Conservation (phyloP, 2,113 vertebrate genomes). For the Actenoides hombroni region DNA sequence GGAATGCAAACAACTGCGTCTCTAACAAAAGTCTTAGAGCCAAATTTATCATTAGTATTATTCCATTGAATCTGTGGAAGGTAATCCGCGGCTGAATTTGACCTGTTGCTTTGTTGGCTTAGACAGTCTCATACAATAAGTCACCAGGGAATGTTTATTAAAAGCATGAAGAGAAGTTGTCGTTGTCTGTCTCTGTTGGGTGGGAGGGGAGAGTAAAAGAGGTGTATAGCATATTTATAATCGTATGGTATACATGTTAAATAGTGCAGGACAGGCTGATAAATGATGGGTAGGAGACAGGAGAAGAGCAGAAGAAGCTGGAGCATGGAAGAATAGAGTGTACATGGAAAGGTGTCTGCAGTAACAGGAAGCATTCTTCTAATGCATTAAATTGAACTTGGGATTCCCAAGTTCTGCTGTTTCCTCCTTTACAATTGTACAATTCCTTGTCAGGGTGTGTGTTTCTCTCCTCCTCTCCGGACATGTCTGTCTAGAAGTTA, state of each 20-base stretch:
- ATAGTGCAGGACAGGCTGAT: not conserved
- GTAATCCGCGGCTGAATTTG: not conserved
- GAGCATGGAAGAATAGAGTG: not conserved
- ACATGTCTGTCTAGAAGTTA: not conserved
- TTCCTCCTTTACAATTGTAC: not conserved
- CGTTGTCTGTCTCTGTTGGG: not conserved
- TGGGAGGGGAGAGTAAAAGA: not conserved
- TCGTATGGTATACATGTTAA: not conserved
- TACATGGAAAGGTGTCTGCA: not conserved
- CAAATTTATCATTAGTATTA: not conserved
- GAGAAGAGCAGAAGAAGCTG: not conserved
- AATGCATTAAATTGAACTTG: not conserved
- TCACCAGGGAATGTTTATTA: not conserved
- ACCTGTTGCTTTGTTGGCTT: conserved; percentile 15
- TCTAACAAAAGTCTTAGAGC: not conserved
- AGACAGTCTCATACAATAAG: not conserved
- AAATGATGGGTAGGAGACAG: not conserved
- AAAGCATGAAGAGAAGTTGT: not conserved
- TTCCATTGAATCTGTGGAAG: not conserved
- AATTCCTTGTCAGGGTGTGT: not conserved
- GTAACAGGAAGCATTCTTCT: not conserved
- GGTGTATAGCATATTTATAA: not conserved
- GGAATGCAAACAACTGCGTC: not conserved
- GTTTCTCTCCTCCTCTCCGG: not conserved
- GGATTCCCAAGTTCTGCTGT: not conserved